Evolutionary conservation across 2,113 vertebrate species (phyloP).

Genomic region (Thunnus maccoyii): DNA sequence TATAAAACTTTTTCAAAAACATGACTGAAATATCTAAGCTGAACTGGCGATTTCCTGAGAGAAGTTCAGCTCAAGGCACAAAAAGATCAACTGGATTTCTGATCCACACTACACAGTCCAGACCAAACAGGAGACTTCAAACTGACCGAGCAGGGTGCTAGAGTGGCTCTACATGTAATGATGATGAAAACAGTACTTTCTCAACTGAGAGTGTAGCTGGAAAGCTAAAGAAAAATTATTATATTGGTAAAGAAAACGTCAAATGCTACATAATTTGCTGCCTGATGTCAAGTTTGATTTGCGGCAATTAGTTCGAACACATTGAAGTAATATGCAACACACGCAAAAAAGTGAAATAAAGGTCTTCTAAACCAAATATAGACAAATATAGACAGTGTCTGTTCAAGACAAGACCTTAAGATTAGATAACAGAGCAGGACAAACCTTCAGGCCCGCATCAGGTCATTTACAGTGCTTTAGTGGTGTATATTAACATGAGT

Average conservation of each 20-base stretch:
- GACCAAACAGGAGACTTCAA: background rate
- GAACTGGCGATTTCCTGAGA: slow-evolving; percentile 39
- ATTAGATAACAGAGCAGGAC: no score
- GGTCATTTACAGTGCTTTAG: no score
- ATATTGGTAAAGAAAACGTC: background rate
- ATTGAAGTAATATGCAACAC: no score
- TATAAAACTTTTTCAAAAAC: background rate
- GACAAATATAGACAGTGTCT: no score
- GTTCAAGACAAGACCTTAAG: no score
- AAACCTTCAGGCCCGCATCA: no score
- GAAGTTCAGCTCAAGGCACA: slow-evolving; percentile 13
- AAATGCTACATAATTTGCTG: background rate
- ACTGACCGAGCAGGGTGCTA: background rate
- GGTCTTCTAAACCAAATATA: no score
- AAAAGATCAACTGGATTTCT: background rate
- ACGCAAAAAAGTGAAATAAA: no score
- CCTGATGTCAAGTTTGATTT: no score
- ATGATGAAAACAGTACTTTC: background rate
- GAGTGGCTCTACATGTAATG: background rate
- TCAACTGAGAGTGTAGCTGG: background rate
- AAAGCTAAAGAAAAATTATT: no score
- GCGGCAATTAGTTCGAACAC: no score
- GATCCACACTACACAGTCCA: background rate
- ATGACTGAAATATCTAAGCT: background rate
- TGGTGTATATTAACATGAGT: no score